Percentiles rank a stretch among this genome's conserved stretches.
Evolutionary conservation across 2,113 vertebrate genomes (phyloP).

Genomic region (Grus americana): DNA sequence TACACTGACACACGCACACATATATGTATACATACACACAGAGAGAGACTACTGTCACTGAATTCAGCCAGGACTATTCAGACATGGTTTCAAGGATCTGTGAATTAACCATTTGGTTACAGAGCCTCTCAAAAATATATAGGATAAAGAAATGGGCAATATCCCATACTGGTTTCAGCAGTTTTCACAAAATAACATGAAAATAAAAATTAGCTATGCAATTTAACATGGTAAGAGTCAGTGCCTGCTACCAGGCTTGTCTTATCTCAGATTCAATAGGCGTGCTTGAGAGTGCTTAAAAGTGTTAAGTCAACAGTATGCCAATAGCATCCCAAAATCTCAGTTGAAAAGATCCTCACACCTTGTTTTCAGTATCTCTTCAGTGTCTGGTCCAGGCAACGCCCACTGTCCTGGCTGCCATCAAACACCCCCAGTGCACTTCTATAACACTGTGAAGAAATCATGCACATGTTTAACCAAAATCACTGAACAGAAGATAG

Average conservation of each 20-base stretch:
- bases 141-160: neutral
- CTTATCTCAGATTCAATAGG: neutral
- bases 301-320: neutral
- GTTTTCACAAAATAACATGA: neutral
- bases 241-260: neutral
- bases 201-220: neutral
- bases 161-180: neutral
- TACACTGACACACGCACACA: neutral
- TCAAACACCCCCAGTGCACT: neutral
- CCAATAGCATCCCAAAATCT: neutral
- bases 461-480: accelerated
- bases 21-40: neutral
- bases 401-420: accelerated
- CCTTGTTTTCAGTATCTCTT: neutral
- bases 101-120: neutral
- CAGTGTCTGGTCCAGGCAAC: neutral
- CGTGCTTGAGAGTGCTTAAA: neutral
- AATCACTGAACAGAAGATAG: neutral
- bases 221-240: neutral
- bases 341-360: neutral
- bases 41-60: neutral
- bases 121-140: neutral
- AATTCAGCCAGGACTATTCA: neutral
- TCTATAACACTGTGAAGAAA: neutral
- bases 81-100: neutral